Evolutionary conservation across 2,888 invertebrate species (phyloP).

Genomic region (Conomelus anceps): DNA sequence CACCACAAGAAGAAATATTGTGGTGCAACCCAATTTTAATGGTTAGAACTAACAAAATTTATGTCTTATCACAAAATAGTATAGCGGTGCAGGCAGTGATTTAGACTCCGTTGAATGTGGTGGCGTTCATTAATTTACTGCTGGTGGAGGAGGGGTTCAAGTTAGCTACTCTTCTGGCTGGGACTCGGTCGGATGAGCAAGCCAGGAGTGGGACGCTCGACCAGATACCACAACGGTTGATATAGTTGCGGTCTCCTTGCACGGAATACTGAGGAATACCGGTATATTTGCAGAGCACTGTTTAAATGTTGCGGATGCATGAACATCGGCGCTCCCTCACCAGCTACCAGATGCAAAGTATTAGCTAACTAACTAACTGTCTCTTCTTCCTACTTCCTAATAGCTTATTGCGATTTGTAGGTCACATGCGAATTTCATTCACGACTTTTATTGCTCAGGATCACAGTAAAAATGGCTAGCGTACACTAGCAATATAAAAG

Average conservation of each 20-base stretch:
- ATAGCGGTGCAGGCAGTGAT: background rate
- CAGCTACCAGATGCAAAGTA: background rate
- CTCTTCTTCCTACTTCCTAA: background rate
- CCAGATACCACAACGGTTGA: background rate
- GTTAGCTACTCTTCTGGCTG: background rate
- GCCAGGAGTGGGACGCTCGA: background rate
- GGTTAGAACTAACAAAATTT: background rate
- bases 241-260: background rate
- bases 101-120: background rate
- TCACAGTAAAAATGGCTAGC: background rate
- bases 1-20: background rate
- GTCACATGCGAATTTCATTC: background rate
- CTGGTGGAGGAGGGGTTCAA: background rate
- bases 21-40: background rate
- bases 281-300: background rate
- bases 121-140: background rate
- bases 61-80: background rate
- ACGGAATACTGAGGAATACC: background rate
- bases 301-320: background rate
- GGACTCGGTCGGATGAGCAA: background rate
- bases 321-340: background rate
- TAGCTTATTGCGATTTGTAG: background rate
- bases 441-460: background rate
- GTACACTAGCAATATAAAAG: too few relatives aligned
- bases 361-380: background rate